phyloP scores from a whole-genome alignment of 1,140 invertebrate species.

The Ceratitis capitata region DNA sequence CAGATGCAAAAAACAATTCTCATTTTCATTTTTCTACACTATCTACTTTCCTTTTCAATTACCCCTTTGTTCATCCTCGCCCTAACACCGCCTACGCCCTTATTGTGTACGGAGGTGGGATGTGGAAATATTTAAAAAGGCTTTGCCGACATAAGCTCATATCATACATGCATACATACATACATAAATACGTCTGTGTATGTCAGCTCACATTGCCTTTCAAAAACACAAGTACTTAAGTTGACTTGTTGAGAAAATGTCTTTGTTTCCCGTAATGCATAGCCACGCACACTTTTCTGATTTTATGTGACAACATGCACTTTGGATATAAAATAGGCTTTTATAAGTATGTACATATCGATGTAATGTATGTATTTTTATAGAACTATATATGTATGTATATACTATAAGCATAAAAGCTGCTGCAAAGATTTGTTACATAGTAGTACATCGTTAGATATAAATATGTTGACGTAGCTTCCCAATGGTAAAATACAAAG shows the following conservation, averaged over 20 bases:
- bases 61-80: neutral
- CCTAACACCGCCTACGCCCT: neutral
- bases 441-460: neutral
- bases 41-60: neutral
- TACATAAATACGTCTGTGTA: neutral
- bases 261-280: constrained; percentile 20
- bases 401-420: too few species aligned
- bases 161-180: too few species aligned
- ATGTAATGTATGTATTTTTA: neutral
- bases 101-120: neutral
- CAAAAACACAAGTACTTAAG: constrained; percentile 27
- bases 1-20: too few species aligned
- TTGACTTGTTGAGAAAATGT: constrained; percentile 11
- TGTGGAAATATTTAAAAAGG: neutral
- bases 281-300: constrained; percentile 8
- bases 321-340: neutral
- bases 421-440: neutral
- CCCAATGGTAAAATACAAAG: neutral
- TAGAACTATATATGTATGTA: neutral
- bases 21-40: neutral
- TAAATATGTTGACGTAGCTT: neutral
- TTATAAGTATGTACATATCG: neutral
- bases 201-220: constrained; percentile 5
- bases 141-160: neutral
- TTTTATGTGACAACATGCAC: constrained; percentile 2